Evolutionary conservation across 1,140 invertebrate species (phyloP).

Genomic region (Bombus pascuorum): DNA sequence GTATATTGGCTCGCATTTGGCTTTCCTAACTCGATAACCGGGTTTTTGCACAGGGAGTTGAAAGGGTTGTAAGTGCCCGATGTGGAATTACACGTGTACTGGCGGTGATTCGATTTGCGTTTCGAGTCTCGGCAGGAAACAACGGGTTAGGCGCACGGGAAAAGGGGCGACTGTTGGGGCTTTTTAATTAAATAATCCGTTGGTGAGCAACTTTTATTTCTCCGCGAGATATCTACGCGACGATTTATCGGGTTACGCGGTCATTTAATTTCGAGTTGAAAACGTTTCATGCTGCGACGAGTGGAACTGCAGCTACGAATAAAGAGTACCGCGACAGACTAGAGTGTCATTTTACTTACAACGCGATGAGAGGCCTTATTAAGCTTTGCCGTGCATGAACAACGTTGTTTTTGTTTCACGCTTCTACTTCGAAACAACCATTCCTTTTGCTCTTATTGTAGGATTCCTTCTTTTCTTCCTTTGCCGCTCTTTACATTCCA

Average conservation of each 20-base stretch:
- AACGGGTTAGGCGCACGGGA: conserved; percentile 5
- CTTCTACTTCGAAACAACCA: neutral
- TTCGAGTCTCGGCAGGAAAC: conserved; percentile 23
- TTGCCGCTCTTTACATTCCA: accelerated
- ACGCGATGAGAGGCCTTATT: conserved; percentile 15
- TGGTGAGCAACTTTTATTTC: conserved; percentile 66
- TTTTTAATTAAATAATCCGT: conserved; percentile 71
- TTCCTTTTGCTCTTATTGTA: neutral
- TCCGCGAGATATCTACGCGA: conserved; percentile 52
- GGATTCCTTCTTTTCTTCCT: neutral
- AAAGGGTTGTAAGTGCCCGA: conserved; percentile 57
- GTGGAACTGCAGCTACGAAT: neutral
- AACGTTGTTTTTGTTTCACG: neutral
- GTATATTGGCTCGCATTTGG: conserved; percentile 33
- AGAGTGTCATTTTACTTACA: conserved; percentile 41
- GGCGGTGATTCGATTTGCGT: conserved; percentile 58
- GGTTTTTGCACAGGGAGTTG: conserved; percentile 52
- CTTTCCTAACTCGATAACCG: conserved; percentile 57
- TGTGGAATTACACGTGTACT: conserved; percentile 55
- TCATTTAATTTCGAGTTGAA: conserved; percentile 65
- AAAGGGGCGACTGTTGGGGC: conserved; percentile 12
- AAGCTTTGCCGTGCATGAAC: conserved; percentile 24
- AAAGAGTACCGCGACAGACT: conserved; percentile 12
- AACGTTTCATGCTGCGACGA: conserved; percentile 45
- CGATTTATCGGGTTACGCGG: conserved; percentile 68